phyloP scores from a whole-genome alignment of 2,797 vertebrate species.

The Falco rusticolus region DNA sequence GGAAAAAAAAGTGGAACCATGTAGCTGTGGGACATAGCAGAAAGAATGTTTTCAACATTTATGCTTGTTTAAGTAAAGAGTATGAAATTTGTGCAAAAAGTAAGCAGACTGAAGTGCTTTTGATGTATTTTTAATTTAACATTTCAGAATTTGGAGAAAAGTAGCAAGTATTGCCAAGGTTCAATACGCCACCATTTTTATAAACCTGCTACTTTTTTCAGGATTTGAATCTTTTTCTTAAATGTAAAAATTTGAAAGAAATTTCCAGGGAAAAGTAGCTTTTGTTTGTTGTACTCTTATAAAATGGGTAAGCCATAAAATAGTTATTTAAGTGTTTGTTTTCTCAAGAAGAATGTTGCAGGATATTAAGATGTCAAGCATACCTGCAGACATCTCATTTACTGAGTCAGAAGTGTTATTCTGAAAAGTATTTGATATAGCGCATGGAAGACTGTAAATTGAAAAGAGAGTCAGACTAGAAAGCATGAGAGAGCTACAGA shows the following conservation, averaged over 20 bases:
- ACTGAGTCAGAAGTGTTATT: background rate
- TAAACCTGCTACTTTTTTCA: background rate
- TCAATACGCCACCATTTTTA: background rate
- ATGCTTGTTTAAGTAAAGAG: background rate
- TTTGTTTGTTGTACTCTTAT: background rate
- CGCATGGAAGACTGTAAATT: background rate
- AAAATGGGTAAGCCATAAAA: background rate
- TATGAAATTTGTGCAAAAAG: background rate
- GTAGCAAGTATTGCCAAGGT: background rate
- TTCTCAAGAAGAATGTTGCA: background rate
- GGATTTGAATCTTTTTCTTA: background rate
- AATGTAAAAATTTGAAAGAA: background rate
- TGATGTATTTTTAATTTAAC: background rate
- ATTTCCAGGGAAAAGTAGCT: background rate
- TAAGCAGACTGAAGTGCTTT: background rate
- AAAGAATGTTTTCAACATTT: background rate
- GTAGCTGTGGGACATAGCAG: background rate
- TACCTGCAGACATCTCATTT: background rate
- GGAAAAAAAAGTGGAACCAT: background rate
- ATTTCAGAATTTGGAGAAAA: background rate
- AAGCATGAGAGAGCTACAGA: background rate
- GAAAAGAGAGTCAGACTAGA: background rate
- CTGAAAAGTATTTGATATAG: background rate
- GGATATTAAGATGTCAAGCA: background rate
- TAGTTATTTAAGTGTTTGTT: background rate